Conservation (phyloP, 2,113 vertebrate species). For the Corythoichthys intestinalis region DNA sequence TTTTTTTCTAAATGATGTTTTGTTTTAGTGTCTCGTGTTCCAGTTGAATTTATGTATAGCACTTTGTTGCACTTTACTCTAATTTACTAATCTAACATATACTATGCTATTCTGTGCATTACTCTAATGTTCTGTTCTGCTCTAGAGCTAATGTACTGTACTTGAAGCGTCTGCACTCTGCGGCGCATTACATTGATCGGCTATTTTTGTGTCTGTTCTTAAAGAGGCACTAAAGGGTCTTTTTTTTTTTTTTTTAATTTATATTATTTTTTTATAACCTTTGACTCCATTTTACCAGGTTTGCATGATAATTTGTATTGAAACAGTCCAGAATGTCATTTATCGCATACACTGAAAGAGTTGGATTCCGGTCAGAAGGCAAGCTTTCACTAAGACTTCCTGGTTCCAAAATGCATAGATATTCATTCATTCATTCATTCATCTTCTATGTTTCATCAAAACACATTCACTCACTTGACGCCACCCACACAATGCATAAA, state of each 20-base stretch:
- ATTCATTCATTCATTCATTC: too few relatives aligned
- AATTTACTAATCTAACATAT: background rate
- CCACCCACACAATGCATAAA: too few relatives aligned
- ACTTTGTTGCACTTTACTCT: background rate
- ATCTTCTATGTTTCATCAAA: too few relatives aligned
- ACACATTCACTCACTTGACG: too few relatives aligned
- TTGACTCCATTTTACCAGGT: background rate
- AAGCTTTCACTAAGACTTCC: too few relatives aligned
- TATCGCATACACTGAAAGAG: too few relatives aligned
- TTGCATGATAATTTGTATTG: background rate
- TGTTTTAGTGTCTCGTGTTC: too few relatives aligned
- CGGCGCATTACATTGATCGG: background rate
- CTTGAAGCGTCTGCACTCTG: background rate
- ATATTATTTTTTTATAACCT: background rate
- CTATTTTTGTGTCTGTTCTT: background rate
- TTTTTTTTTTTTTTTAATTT: background rate
- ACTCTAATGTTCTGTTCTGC: background rate
- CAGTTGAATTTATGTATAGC: background rate
- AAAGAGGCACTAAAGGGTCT: slow-evolving; percentile 23
- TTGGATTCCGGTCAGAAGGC: too few relatives aligned
- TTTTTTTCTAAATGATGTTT: too few relatives aligned
- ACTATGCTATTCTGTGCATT: background rate
- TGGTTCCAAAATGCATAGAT: too few relatives aligned
- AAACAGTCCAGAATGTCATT: too few relatives aligned
- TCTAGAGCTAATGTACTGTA: background rate